Conservation (phyloP, 64 coral and sea anemone genomes). For the Hydrozoanthus tunicans region DNA sequence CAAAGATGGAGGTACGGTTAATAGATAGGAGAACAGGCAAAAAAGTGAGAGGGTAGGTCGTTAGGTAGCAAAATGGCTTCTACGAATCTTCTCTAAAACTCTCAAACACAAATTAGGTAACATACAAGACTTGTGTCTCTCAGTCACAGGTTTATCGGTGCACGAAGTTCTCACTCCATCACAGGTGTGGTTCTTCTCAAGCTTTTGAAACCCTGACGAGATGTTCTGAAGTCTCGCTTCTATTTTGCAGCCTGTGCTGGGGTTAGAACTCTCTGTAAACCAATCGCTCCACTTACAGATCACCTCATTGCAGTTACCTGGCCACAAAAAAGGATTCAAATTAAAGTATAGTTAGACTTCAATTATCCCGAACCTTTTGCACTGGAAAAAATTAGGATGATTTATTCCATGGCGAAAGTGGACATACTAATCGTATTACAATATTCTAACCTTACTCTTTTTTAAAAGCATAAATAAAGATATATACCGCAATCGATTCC, state of each 20-base stretch:
- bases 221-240: constrained; percentile 52
- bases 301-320: constrained; percentile 48
- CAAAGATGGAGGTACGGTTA: no score
- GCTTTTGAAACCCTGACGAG: constrained; percentile 28
- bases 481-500: no score
- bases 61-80: no score
- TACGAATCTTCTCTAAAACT: no score
- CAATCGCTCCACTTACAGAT: constrained; percentile 37
- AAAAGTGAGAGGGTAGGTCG: no score
- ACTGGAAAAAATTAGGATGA: no score
- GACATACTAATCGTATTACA: no score
- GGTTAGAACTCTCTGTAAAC: constrained; percentile 30
- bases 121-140: constrained; percentile 15
- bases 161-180: constrained; percentile 17
- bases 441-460: no score
- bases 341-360: no score
- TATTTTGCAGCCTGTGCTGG: constrained; percentile 1
- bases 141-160: background rate
- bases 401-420: background rate
- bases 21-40: no score
- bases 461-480: no score
- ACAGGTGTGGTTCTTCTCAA: constrained; percentile 14
- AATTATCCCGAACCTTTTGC: background rate
- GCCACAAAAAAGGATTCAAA: background rate
- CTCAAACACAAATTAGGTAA: background rate